Conservation (phyloP, 2,888 invertebrate genomes). For the Candidula unifasciata region DNA sequence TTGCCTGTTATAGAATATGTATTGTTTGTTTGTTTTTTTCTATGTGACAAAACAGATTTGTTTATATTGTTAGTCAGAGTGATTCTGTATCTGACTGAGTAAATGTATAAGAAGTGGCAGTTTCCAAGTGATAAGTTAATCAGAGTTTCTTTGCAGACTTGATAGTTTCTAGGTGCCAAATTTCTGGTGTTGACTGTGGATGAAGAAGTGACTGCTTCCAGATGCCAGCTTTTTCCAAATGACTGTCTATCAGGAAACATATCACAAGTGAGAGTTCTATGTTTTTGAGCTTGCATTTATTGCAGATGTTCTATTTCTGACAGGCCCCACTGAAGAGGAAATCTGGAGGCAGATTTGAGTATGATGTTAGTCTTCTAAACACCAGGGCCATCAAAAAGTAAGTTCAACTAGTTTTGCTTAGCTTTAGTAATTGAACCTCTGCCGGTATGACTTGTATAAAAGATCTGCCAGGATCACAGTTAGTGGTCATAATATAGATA, state of each 20-base stretch:
- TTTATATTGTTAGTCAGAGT: too few relatives aligned
- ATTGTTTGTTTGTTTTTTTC: too few relatives aligned
- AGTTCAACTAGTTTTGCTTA: constrained; percentile 54
- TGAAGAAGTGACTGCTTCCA: background rate
- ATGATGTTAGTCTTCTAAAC: constrained; percentile 86
- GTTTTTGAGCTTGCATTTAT: background rate
- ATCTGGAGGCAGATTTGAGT: constrained; percentile 88
- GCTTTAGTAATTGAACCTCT: background rate
- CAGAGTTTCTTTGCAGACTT: too few relatives aligned
- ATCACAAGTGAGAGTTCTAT: background rate
- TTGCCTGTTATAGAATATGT: too few relatives aligned
- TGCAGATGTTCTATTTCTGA: constrained; percentile 53
- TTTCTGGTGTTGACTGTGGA: background rate
- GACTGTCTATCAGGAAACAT: background rate
- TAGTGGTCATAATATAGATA: too few relatives aligned
- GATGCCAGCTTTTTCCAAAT: background rate
- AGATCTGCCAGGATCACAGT: too few relatives aligned
- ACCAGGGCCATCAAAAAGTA: constrained; percentile 90
- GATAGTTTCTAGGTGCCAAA: background rate
- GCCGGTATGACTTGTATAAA: background rate
- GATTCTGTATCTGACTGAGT: too few relatives aligned
- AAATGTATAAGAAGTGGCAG: too few relatives aligned
- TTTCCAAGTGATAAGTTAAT: background rate
- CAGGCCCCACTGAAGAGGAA: constrained; percentile 85
- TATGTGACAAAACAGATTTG: too few relatives aligned